These are phyloP conservation scores for Enteromius unitaeniatus DNA, from an alignment of 2,797 vertebrate genomes.

Conservation along the genomic window DNA sequence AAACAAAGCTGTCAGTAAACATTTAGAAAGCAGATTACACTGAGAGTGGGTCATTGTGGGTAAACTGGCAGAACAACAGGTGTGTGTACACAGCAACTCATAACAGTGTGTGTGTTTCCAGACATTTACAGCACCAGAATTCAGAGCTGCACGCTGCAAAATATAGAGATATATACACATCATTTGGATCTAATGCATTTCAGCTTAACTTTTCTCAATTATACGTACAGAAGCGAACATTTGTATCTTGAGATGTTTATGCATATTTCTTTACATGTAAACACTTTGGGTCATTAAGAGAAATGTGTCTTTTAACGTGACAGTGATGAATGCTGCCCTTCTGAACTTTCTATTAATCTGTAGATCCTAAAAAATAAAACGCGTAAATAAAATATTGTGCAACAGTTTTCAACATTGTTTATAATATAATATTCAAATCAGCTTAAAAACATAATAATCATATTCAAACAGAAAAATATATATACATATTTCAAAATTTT, in stretches of 20 bases:
- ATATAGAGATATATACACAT: background rate
- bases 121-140: background rate
- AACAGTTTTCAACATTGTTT: no score
- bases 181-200: background rate
- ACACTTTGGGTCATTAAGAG: no score
- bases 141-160: background rate
- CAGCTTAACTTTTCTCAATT: background rate
- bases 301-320: no score
- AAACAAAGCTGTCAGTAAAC: constrained; percentile 56
- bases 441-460: no score
- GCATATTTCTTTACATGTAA: background rate
- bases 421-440: no score
- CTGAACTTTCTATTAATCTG: background rate
- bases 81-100: constrained; percentile 28
- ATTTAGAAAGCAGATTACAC: constrained; percentile 48
- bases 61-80: constrained; percentile 39
- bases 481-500: background rate
- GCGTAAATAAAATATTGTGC: background rate
- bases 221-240: background rate
- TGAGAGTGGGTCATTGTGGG: constrained; percentile 45
- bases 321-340: background rate
- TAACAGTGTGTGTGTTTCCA: background rate
- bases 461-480: no score
- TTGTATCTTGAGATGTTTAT: background rate
- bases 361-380: background rate